These are phyloP conservation scores for Spheniscus humboldti DNA, from an alignment of 2,797 vertebrate species.

Conservation along the genomic window DNA sequence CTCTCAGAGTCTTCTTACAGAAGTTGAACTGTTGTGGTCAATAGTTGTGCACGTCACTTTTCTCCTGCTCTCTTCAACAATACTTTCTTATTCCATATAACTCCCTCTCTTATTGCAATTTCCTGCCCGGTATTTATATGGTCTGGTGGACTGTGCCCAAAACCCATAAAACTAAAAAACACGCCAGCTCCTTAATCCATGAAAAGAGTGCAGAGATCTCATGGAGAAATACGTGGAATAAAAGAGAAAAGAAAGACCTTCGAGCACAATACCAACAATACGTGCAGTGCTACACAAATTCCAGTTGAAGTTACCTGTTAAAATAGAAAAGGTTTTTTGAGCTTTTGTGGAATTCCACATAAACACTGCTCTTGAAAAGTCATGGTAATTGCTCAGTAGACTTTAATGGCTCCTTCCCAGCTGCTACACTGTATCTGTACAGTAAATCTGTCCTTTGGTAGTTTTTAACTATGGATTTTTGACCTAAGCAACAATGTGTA, in stretches of 20 bases:
- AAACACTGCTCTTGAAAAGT: constrained; percentile 32
- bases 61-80: background rate
- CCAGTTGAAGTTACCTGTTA: background rate
- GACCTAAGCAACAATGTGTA: background rate
- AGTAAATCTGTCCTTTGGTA: background rate
- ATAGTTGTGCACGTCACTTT: background rate
- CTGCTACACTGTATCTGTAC: constrained; percentile 7
- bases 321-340: background rate
- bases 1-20: background rate
- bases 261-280: background rate
- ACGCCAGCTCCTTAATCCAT: background rate
- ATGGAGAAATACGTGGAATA: background rate
- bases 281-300: background rate
- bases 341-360: constrained; percentile 6
- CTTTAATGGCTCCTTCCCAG: constrained; percentile 23
- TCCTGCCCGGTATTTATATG: background rate
- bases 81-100: background rate
- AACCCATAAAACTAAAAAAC: background rate
- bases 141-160: background rate
- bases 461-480: constrained; percentile 17
- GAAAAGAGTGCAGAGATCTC: background rate
- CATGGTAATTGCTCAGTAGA: constrained; percentile 22
- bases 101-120: background rate
- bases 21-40: background rate
- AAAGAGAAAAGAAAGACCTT: background rate